These are phyloP conservation scores for Ctenochaetus hawaiiensis DNA, from an alignment of 2,797 vertebrate genomes.

Conservation along the genomic window DNA sequence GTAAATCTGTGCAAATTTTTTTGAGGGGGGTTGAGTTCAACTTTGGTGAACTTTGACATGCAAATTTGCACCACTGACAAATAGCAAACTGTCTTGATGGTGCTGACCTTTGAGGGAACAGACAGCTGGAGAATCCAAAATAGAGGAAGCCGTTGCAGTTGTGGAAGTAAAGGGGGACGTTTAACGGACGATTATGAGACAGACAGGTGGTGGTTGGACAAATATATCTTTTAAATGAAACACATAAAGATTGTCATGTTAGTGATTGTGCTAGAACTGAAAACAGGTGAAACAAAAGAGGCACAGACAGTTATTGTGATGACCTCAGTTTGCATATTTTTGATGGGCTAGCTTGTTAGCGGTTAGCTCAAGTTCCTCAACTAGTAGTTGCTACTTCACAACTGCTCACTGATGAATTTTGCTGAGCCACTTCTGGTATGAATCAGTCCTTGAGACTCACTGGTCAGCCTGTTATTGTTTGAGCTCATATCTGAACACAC, in stretches of 20 bases:
- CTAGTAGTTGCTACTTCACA: not conserved
- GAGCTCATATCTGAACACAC: conserved; percentile 38
- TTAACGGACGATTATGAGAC: not conserved
- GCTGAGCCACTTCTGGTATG: conserved; percentile 1
- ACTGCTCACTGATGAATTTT: not conserved
- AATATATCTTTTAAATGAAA: not conserved
- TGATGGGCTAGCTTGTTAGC: not conserved
- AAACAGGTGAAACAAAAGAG: not conserved
- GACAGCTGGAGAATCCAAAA: conserved; percentile 3
- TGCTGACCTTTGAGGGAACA: conserved; percentile 26
- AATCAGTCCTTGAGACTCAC: not conserved
- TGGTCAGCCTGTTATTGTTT: conserved; percentile 14
- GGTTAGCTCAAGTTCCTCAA: not conserved
- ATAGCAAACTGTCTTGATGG: conserved; percentile 18
- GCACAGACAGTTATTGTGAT: not conserved
- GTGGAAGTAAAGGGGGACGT: not conserved
- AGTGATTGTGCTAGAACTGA: not conserved
- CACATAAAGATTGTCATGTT: not conserved
- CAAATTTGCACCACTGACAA: conserved; percentile 30
- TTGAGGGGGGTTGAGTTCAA: not conserved
- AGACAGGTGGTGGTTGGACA: no score
- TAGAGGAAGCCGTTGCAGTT: not conserved
- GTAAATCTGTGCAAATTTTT: conserved; percentile 18
- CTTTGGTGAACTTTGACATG: conserved; percentile 32
- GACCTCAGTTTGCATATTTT: not conserved